Percentiles rank a stretch among this genome's conserved stretches.
Evolutionary conservation across 2,888 invertebrate genomes (phyloP).

Genomic region (Boloria selene): DNA sequence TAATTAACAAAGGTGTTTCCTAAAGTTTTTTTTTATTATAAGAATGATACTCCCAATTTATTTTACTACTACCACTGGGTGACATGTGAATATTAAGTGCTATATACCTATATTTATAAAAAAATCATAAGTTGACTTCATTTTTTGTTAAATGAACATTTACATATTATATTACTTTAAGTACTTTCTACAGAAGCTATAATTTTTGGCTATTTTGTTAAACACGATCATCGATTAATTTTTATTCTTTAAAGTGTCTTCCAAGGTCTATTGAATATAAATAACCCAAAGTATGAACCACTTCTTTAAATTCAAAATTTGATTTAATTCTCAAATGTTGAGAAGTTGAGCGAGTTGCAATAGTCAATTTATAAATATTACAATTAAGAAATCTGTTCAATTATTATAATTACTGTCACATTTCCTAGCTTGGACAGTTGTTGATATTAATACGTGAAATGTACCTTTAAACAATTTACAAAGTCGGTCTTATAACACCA

Average conservation of each 20-base stretch:
- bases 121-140: too few relatives aligned
- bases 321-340: conserved; percentile 1
- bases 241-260: conserved; percentile 21
- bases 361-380: not conserved
- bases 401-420: not conserved
- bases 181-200: not conserved
- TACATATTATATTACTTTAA: too few relatives aligned
- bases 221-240: conserved; percentile 4
- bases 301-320: conserved; percentile 3
- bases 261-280: conserved; percentile 22
- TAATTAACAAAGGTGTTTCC: too few relatives aligned
- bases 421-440: conserved; percentile 11
- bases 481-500: conserved; percentile 44
- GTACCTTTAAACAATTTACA: conserved; percentile 24
- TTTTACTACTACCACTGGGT: too few relatives aligned
- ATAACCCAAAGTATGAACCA: conserved; percentile 7
- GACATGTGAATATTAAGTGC: too few relatives aligned
- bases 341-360: not conserved
- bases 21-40: too few relatives aligned
- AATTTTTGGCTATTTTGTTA: not conserved
- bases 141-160: too few relatives aligned
- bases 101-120: too few relatives aligned
- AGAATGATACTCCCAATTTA: too few relatives aligned
- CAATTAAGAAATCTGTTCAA: not conserved
- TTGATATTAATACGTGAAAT: conserved; percentile 22